Evolutionary conservation across 2,888 invertebrate species (phyloP), one percentile per base, ranked within the genome.

Genomic region (Dastarcus helophoroides): DNA sequence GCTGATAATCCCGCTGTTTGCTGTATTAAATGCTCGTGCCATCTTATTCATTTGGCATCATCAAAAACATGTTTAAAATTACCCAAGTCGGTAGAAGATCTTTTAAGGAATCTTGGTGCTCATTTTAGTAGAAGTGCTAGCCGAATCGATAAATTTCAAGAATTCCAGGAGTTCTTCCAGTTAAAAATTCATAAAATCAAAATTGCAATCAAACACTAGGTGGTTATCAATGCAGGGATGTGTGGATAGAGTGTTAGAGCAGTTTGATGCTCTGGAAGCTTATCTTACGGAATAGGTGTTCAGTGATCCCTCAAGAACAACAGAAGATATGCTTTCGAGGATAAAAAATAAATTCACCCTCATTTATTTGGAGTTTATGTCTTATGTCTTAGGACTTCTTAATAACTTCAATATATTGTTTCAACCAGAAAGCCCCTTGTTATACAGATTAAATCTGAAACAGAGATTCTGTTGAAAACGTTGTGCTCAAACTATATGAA

Each of bases 301-400:
- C 35, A 14, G 33, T 24, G 46, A 54, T 33, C 50, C 46, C 7
- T 46, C 44, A 3, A 32, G 29, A 26, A 46, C n/a, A n/a, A n/a
- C n/a, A n/a, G n/a, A n/a, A n/a, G n/a, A n/a, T n/a, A n/a, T n/a
- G n/a, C n/a, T n/a, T n/a, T n/a, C n/a, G n/a, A n/a, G n/a, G n/a
- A n/a, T n/a, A n/a, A n/a, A n/a, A n/a, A n/a, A n/a, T n/a, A n/a
- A n/a, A n/a, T n/a, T n/a, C n/a, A n/a, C n/a, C n/a, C n/a, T n/a
- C n/a, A n/a, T n/a, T n/a, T n/a, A 48, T 35, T 26, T 50, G 21
- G 44, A 50, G 26, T 49, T 49, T 29, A 45, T 49, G 45, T 34
- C 38, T 12, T 46, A 50, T 31, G 24, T 29, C 12, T 32, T 48
- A 22, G 37, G 31, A 12, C 24, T 46, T n/a, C 21, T 46, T 22